Conservation (phyloP, 2,113 vertebrate genomes). For the Anhinga rufa region DNA sequence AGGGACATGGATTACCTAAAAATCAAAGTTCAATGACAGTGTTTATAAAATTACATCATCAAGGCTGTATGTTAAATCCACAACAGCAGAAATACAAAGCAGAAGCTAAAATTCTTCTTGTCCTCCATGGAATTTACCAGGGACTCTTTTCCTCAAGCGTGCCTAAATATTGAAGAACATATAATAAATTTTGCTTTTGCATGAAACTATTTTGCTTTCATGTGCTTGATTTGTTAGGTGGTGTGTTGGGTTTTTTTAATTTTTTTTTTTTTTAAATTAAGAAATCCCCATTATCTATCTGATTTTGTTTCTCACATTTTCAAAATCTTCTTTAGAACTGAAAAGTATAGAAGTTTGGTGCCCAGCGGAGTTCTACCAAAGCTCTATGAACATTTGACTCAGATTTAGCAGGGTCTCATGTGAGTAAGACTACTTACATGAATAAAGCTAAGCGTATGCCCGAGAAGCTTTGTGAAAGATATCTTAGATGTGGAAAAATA, state of each 20-base stretch:
- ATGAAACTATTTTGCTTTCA: neutral
- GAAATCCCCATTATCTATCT: neutral
- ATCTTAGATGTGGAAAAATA: neutral
- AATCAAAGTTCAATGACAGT: neutral
- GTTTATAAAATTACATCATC: neutral
- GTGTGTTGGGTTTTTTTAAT: accelerated
- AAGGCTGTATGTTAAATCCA: neutral
- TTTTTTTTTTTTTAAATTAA: neutral
- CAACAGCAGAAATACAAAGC: neutral
- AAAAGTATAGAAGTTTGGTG: neutral
- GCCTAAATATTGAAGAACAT: neutral
- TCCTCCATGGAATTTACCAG: neutral
- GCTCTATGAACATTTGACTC: neutral
- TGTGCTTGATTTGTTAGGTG: neutral
- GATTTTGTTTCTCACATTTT: neutral
- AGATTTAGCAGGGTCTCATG: neutral
- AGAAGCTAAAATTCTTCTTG: neutral
- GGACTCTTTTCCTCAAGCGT: neutral
- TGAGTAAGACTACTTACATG: neutral
- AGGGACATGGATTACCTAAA: neutral
- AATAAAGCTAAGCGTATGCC: neutral
- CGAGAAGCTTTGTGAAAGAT: neutral
- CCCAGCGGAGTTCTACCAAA: neutral
- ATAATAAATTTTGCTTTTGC: neutral
- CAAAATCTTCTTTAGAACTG: neutral